These are phyloP conservation scores for Bufotes viridis DNA, from an alignment of 2,797 vertebrate genomes.

Conservation along the genomic window DNA sequence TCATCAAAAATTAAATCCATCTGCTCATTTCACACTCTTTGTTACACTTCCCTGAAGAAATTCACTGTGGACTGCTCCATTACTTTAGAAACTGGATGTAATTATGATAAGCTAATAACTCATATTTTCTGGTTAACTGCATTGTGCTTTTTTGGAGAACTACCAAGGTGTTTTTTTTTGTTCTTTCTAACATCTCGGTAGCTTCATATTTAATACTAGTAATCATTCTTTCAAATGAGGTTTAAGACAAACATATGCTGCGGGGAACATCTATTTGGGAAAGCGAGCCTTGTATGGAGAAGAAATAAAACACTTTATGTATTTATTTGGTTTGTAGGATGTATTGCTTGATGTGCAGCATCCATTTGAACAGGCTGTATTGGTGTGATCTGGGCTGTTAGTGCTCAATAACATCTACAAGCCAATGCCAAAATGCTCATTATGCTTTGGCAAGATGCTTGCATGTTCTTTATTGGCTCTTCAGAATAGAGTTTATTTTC, in stretches of 20 bases:
- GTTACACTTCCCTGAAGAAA: slow-evolving; percentile 72
- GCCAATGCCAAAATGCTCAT: slow-evolving; percentile 34
- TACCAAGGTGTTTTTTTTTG: slow-evolving; percentile 58
- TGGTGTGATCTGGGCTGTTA: slow-evolving; percentile 22
- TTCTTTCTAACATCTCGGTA: slow-evolving; percentile 59
- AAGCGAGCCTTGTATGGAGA: slow-evolving; percentile 24
- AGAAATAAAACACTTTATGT: slow-evolving; percentile 23
- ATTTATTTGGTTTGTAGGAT: slow-evolving; percentile 4
- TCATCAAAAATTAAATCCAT: slow-evolving; percentile 77
- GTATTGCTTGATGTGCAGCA: slow-evolving; percentile 15
- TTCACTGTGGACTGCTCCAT: slow-evolving; percentile 70
- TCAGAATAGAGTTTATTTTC: slow-evolving; percentile 34
- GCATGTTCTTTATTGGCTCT: slow-evolving; percentile 37
- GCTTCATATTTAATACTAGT: slow-evolving; percentile 52
- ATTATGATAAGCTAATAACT: slow-evolving; percentile 72
- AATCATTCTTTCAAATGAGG: slow-evolving; percentile 61
- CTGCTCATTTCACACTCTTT: slow-evolving; percentile 74
- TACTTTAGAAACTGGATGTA: slow-evolving; percentile 72
- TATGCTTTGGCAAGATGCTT: slow-evolving; percentile 15
- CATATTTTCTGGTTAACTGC: slow-evolving; percentile 72
- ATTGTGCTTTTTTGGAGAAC: slow-evolving; percentile 68
- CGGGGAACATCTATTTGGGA: slow-evolving; percentile 27
- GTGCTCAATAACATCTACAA: slow-evolving; percentile 27
- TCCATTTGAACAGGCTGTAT: slow-evolving; percentile 32
- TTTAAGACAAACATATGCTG: slow-evolving; percentile 64